Conservation (phyloP, 2,797 vertebrate species). For the Pygocentrus nattereri region DNA sequence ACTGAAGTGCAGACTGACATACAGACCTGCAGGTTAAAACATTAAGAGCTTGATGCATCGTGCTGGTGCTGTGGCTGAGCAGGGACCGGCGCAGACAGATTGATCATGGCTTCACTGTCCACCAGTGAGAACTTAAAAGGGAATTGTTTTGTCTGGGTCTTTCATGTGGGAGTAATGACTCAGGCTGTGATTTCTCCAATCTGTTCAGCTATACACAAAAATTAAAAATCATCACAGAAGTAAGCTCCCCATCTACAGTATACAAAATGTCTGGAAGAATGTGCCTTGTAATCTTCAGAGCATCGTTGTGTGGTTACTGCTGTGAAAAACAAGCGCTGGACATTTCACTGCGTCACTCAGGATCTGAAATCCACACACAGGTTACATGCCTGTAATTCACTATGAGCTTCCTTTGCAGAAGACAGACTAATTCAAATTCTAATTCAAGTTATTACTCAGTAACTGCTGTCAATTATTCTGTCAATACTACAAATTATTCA, state of each 20-base stretch:
- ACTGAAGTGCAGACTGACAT: too few relatives aligned
- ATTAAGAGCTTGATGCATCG: neutral
- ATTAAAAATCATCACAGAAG: conserved; percentile 9
- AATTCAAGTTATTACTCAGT: too few relatives aligned
- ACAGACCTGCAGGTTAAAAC: neutral
- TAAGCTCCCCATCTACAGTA: neutral
- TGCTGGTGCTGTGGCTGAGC: neutral
- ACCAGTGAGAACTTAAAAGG: conserved; percentile 29
- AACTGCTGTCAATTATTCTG: too few relatives aligned
- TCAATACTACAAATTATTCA: too few relatives aligned
- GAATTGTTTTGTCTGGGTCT: conserved; percentile 42
- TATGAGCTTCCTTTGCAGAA: too few relatives aligned
- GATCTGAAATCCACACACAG: too few relatives aligned
- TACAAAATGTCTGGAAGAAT: conserved; percentile 2
- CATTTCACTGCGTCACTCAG: too few relatives aligned
- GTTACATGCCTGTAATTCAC: too few relatives aligned
- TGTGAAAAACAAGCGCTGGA: too few relatives aligned
- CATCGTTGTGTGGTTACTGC: too few relatives aligned
- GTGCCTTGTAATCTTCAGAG: conserved; percentile 6
- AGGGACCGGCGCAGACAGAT: conserved; percentile 12
- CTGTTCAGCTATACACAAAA: conserved; percentile 26
- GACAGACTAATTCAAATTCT: too few relatives aligned
- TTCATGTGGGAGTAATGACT: conserved; percentile 42
- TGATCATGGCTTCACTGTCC: conserved; percentile 18
- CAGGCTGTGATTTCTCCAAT: conserved; percentile 28